Conservation (phyloP, 2,888 invertebrate species). For the Amphipoea lucens region DNA sequence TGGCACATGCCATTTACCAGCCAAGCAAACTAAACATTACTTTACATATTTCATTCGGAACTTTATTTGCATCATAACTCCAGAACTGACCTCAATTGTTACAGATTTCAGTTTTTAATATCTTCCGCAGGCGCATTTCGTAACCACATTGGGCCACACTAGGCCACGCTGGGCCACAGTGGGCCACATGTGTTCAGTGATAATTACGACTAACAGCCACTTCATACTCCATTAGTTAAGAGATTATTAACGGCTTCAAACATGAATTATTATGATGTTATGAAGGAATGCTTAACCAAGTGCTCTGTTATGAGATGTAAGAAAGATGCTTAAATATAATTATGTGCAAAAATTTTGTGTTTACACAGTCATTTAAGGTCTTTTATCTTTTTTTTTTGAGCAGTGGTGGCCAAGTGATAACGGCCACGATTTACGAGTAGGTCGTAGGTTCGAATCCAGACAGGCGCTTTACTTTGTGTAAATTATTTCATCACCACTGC, state of each 20-base stretch:
- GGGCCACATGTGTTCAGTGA: slow-evolving; percentile 56
- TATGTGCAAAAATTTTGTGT: too few species aligned
- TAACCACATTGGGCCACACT: slow-evolving; percentile 29
- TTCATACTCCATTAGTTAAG: slow-evolving; percentile 52
- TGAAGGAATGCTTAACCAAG: not conserved
- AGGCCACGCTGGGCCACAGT: not conserved
- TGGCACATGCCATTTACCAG: not conserved
- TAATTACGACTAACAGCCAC: slow-evolving; percentile 51
- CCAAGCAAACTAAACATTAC: slow-evolving; percentile 1
- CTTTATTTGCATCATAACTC: slow-evolving; percentile 28
- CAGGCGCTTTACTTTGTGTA: too few species aligned
- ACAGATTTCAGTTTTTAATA: slow-evolving; percentile 52
- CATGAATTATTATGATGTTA: slow-evolving; percentile 35
- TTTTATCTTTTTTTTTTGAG: not conserved
- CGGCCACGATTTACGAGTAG: too few species aligned
- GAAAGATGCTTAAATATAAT: not conserved
- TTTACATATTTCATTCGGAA: slow-evolving; percentile 10
- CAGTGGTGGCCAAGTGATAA: too few species aligned
- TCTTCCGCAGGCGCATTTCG: slow-evolving; percentile 50
- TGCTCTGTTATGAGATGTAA: not conserved
- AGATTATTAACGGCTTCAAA: slow-evolving; percentile 48
- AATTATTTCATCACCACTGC: too few species aligned
- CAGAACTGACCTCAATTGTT: slow-evolving; percentile 45
- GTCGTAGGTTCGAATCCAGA: too few species aligned
- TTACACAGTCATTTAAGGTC: not conserved